Base-by-base conservation (phyloP, 1,140 invertebrate genomes). In the Neelides sp. region DNA sequence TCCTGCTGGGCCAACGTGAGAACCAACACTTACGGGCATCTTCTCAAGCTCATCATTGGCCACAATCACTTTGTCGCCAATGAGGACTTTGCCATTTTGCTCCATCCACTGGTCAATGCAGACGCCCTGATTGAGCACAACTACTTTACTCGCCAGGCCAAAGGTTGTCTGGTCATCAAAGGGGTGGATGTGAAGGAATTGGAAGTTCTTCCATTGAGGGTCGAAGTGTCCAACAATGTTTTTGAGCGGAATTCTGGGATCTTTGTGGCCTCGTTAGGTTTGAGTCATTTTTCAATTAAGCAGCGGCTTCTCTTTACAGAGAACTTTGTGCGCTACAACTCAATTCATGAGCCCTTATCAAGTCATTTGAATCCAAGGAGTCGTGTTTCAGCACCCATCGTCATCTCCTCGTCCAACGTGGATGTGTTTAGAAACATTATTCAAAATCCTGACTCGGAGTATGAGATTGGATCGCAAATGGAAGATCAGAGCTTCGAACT, bases 401-500 rank as follows among this genome's bases (percentile, higher is more conserved):
- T 95, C 0, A 75, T 93, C 28, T 79, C 89, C 0, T 91, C 88
- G 0, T 66, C 68, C 37, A 98, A 98, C 66, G 79, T 95, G 0
- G 72, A 82, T 36, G 75, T 98, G 2, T 89, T 77, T 60, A 73
- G 93, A 51, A 99, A 99, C 66, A 86, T 91, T 51, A 77, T 99
- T 36, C 77, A 89, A 48, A 98, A 99, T 71, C 80, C 79, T 1
- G 78, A 83, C 42, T 90, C 89, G 13, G 77, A 75, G 47, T 98
- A 86, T 65, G 94, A 98, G 72, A 82, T 99, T 40, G 91, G 89
- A 1, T 93, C 89, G 1, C 93, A 98, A 64, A 71, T 97, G 2
- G 80, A 85, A 61, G 91, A 96, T 65, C 93, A 95, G 63, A 92
- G 88, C 58, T 82, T 86, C 68, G 71, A 78, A n/a, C 84, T 98